Conservation (phyloP, 2,888 invertebrate species). For the Athalia circularis region DNA sequence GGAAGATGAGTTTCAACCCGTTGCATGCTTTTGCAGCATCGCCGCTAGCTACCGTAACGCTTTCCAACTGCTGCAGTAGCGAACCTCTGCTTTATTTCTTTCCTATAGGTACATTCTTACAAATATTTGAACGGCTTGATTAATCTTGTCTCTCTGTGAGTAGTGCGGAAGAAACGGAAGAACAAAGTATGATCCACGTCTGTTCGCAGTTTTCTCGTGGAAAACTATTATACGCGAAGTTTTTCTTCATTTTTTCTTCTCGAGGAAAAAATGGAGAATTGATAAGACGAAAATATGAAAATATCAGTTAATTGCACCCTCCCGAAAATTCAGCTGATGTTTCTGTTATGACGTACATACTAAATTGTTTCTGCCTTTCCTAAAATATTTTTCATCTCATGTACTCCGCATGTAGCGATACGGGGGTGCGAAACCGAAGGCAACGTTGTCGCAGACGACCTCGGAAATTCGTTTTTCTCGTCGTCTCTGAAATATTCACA, state of each 20-base stretch:
- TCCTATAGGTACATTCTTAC: slow-evolving; percentile 8
- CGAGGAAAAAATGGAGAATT: no score
- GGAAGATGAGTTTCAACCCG: slow-evolving; percentile 9
- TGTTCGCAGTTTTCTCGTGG: neutral
- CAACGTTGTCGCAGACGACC: no score
- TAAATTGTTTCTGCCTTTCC: no score
- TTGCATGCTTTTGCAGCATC: slow-evolving; percentile 13
- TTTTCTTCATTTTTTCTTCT: no score
- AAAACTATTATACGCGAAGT: neutral
- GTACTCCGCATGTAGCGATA: no score
- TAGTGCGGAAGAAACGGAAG: neutral
- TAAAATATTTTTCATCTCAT: no score
- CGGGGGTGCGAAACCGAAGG: no score
- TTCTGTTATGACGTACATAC: no score
- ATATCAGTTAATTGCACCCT: no score
- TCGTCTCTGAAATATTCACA: neutral
- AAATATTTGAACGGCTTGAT: slow-evolving; percentile 37
- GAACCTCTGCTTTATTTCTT: neutral
- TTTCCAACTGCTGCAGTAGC: slow-evolving; percentile 3
- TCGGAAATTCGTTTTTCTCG: no score
- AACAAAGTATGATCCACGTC: neutral
- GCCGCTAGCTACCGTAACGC: slow-evolving; percentile 3
- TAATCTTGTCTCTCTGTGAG: slow-evolving; percentile 1
- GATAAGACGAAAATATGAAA: no score
- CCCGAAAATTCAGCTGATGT: no score